Evolutionary conservation across 2,113 vertebrate species (phyloP), one percentile per base, ranked within the genome.

Genomic region (Ibidorhyncha struthersii): DNA sequence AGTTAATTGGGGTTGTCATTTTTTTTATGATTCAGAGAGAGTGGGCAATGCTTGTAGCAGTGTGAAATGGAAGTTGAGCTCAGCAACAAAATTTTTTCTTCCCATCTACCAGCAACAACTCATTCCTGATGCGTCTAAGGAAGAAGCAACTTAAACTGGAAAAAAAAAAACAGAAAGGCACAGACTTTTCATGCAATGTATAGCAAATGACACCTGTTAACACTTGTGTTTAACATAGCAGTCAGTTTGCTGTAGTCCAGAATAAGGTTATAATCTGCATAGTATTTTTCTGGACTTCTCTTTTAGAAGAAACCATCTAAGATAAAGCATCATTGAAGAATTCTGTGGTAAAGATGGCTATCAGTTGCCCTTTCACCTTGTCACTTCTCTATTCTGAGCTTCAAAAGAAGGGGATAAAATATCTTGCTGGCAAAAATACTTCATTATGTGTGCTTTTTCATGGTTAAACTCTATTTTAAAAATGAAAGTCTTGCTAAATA

Each of bases 11-110:
- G 58, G 40, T 77, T 96, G 70, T 91, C 4, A 0, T 93, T 63
- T 67, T 67, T 95, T 95, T 90, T 81, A 72, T 97, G 95, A 92
- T 93, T 97, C 92, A 94, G 76, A 96, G 84, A 41, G 78, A 90
- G 74, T 94, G 78, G 74, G 73, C 40, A 94, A 85, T 61, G 66
- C 76, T 90, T 79, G 53, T 55, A 61, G 43, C 96, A 72, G 47
- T 59, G 77, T 77, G 69, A 97, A 91, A 94, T 90, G 74, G 63
- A 94, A 61, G 80, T 79, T 93, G 29, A 89, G 70, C 32, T 94
- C 74, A 49, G 45, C 36, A 80, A 47, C n/a, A 93, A 90, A 91
- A 61, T 34, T 14, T 76, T 94, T 95, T 81, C 40, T 78, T 71
- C 56, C 66, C 10, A 8, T 74, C 58, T 49, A 62, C 26, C 21